Evolutionary conservation across 2,888 invertebrate species (phyloP), one percentile per base, ranked within the genome.

Genomic region (Melinaea marsaeus): DNA sequence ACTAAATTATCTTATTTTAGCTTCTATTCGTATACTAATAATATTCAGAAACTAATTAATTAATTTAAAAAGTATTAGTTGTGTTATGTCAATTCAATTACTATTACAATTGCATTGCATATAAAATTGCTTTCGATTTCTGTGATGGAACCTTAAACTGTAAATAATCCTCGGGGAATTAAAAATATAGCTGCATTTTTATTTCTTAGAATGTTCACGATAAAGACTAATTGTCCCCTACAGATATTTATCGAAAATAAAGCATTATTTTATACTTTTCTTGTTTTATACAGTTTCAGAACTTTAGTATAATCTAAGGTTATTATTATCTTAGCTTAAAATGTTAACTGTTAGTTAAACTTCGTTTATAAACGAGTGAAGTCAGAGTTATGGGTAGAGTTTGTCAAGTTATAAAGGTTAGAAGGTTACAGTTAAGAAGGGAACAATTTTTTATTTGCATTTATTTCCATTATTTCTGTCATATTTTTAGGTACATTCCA

Each of bases 81-180:
- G 22, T 22, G 1, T 22, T 22, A 22, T 22, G 22, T 22, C 22
- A 22, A 22, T 22, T 22, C 22, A 22, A 46, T 46, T n/a, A 46
- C 11, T 46, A 46, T 32, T 22, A 9, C 6, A 51, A 11, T 51
- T 11, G 46, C 4, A 46, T 32, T 7, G 7, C 32, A 9, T 32
- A 2, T 32, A 3, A 7, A 32, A 51, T 51, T 51, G 51, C 3
- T 32, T 11, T 51, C 9, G 9, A 32, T 51, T 54, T 62, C 51
- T 46, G 51, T 33, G 42, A 62, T 60, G 22, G 7, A 7, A 35
- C 9, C 45, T 7, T 13, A 45, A 60, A 51, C 70, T 60, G 55
- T 59, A 57, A 60, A 63, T 51, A 32, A 51, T 75, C 74, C 77
- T 69, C 70, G 68, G 78, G 77, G 76, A 81, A 79, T 78, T 71